Base-by-base conservation (phyloP, 1,140 invertebrate species). In the Stratiolaelaps scimitus region DNA sequence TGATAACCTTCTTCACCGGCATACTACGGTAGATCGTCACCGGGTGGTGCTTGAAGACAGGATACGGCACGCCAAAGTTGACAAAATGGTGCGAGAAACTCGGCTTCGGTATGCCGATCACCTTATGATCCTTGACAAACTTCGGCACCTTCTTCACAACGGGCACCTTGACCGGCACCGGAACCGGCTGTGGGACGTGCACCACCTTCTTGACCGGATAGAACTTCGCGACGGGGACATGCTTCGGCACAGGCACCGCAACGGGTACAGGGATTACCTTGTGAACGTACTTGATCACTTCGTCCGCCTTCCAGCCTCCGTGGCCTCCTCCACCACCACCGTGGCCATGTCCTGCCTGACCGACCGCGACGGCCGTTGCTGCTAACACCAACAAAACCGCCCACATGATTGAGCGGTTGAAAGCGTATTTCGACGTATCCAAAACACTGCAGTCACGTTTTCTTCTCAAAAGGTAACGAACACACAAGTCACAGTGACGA, bases 1-100 rank as follows among this genome's bases (percentile, higher is more conserved):
- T 26, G 26, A 60, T 34, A 10, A 60, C 20, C 26, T 60, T 60
- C 2, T 60, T 26, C 15, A 60, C 53, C 13, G 53, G 23, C 53
- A 60, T 60, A 34, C 23, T 60, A 26, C 34, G 26, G 10, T 60
- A 60, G 13, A 60, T 15, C 23, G 53, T 60, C 26, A 60, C 53
- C 23, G 53, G 53, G 10, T 60, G 53, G 26, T 26, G 53, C 34
- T 60, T 60, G 53, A 60, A 60, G 4, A 60, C 53, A 17, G 53
- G 53, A 23, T 60, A 60, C 53, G 53, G 53, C 6, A 60, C 26
- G 15, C 53, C 53, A 34, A 60, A 20, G 17, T 60, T 60, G n/a
- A 60, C 53, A 60, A 60, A 60, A 34, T 60, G 53, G 10, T 60
- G 53, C 26, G 53, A 60, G 53, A 60, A 60, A 26, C 53, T 60